These are phyloP conservation scores for Oikopleura vanhoeffeni DNA, from an alignment of 23 tunicate genomes.

Conservation along the genomic window DNA sequence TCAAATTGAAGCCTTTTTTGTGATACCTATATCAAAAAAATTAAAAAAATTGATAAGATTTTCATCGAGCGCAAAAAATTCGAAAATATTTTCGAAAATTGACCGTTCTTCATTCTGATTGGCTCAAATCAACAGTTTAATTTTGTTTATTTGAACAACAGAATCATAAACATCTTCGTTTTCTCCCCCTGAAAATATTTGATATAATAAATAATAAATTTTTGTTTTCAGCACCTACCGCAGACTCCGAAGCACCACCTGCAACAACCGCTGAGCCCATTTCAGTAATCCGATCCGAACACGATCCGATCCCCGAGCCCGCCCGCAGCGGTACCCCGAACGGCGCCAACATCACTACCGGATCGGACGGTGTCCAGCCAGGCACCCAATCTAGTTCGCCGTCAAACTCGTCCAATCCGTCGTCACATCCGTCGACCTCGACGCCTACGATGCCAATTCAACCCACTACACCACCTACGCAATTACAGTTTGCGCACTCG, in stretches of 20 bases:
- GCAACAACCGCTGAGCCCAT: neutral
- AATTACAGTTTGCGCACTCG: neutral
- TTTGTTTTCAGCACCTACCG: neutral
- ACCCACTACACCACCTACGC: neutral
- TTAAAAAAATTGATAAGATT: too few relatives aligned
- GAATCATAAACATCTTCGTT: too few relatives aligned
- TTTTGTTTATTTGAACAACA: too few relatives aligned
- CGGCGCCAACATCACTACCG: neutral
- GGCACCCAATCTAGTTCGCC: neutral
- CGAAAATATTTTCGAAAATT: too few relatives aligned
- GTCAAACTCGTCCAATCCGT: neutral
- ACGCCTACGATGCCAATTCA: neutral
- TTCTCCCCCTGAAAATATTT: too few relatives aligned
- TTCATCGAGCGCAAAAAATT: too few relatives aligned
- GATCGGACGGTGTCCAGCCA: neutral
- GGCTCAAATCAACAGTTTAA: too few relatives aligned
- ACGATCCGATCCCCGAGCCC: neutral
- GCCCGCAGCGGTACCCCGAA: neutral
- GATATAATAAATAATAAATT: neutral
- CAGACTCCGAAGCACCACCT: neutral
- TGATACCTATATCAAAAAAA: too few relatives aligned
- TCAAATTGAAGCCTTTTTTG: too few relatives aligned
- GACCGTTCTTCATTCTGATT: too few relatives aligned
- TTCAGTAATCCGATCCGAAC: neutral
- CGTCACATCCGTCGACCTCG: neutral